Conservation (phyloP, 2,113 vertebrate species). For the Melanerpes aurifrons region DNA sequence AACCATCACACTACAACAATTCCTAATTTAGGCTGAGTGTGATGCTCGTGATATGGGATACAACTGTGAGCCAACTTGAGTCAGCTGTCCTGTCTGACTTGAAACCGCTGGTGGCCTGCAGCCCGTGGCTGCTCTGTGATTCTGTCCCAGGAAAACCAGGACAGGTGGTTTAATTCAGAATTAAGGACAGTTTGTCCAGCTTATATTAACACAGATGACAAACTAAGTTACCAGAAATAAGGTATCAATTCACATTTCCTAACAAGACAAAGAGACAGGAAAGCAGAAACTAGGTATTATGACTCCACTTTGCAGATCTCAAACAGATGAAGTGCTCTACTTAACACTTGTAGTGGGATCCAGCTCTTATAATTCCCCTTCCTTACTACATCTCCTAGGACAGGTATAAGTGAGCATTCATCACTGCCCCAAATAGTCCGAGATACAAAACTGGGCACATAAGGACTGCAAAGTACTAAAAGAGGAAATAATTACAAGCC, state of each 20-base stretch:
- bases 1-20: no score
- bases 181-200: not conserved
- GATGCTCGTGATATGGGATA: no score
- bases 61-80: no score
- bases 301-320: not conserved
- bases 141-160: no score
- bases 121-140: no score
- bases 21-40: no score
- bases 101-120: no score
- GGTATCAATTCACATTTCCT: not conserved
- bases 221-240: not conserved
- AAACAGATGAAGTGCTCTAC: not conserved
- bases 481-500: not conserved
- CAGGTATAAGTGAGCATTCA: not conserved
- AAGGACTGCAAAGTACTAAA: not conserved
- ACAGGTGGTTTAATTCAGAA: not conserved
- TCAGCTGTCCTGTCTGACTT: no score
- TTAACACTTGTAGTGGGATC: not conserved
- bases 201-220: not conserved
- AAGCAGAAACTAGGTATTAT: not conserved
- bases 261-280: not conserved
- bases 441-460: not conserved
- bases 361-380: not conserved
- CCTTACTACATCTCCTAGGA: not conserved
- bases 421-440: not conserved